Conservation (phyloP, 2,113 vertebrate genomes). For the Mormyrus lacerda region DNA sequence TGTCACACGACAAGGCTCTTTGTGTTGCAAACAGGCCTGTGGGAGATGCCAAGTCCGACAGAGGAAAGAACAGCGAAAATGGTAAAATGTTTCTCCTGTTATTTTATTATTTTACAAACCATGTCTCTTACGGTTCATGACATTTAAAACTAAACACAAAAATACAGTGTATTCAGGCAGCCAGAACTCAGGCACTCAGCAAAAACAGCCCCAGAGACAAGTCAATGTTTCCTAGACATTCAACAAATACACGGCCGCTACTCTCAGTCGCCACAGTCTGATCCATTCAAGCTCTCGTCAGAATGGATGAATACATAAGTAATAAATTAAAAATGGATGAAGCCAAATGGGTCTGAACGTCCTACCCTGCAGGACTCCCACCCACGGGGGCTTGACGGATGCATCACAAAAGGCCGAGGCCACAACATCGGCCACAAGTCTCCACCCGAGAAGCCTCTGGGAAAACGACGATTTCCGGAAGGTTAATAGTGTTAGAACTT, state of each 20-base stretch:
- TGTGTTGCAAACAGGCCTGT: not conserved
- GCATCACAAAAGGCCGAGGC: not conserved
- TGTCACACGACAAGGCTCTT: not conserved
- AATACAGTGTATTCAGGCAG: not conserved
- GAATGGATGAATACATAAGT: not conserved
- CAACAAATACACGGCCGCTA: not conserved
- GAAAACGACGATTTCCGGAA: not conserved
- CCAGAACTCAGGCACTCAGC: not conserved
- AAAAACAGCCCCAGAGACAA: not conserved
- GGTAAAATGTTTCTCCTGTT: not conserved
- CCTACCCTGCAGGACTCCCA: not conserved
- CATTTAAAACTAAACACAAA: not conserved
- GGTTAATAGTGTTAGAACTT: not conserved
- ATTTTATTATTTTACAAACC: constrained; percentile 1
- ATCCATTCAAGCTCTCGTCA: not conserved
- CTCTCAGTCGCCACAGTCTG: not conserved
- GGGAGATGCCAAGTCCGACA: not conserved
- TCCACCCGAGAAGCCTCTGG: not conserved
- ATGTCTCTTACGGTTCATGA: not conserved
- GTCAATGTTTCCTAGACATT: not conserved
- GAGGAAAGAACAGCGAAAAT: not conserved
- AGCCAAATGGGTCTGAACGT: not conserved
- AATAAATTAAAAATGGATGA: constrained; percentile 12
- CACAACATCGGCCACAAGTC: not conserved
- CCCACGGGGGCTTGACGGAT: not conserved